A percentile compares a stretch with the other conserved stretches of the same genome.
Evolutionary conservation across 2,113 vertebrate species (phyloP).

Genomic region (Hemibagrus wyckioides): DNA sequence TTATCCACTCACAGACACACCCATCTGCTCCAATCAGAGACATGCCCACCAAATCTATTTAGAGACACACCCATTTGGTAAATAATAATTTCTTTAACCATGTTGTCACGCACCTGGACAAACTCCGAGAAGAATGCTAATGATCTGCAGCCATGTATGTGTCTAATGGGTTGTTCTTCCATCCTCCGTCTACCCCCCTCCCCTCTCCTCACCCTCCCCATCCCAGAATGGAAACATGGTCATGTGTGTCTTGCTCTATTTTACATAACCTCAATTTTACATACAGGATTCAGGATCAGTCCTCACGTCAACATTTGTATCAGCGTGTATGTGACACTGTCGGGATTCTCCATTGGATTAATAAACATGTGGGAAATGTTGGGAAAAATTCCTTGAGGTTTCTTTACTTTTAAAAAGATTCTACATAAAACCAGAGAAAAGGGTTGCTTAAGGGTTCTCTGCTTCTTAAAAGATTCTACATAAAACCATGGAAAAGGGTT

Average conservation of each 20-base stretch:
- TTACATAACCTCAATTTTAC: constrained; percentile 36
- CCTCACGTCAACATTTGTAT: constrained; percentile 26
- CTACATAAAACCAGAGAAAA: not conserved
- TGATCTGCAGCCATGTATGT: not conserved
- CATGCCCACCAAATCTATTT: not conserved
- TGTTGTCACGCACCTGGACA: not conserved
- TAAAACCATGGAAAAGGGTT: not conserved
- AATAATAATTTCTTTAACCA: too few species aligned
- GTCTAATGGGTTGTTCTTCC: not conserved
- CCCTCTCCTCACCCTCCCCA: not conserved
- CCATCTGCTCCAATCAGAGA: not conserved
- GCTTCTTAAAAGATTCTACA: not conserved
- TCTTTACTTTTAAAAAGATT: not conserved
- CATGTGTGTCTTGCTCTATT: constrained; percentile 26
- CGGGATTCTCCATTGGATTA: not conserved
- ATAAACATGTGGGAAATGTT: too few species aligned
- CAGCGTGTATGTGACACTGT: not conserved
- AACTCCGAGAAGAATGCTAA: not conserved
- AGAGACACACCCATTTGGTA: not conserved
- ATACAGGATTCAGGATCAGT: constrained; percentile 27
- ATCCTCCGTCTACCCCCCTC: not conserved
- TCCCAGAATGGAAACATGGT: constrained; percentile 25
- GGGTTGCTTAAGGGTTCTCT: not conserved
- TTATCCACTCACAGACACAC: not conserved
- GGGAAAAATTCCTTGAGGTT: too few species aligned